Conservation (phyloP, 2,797 vertebrate genomes). For the Epinephelus coioides region DNA sequence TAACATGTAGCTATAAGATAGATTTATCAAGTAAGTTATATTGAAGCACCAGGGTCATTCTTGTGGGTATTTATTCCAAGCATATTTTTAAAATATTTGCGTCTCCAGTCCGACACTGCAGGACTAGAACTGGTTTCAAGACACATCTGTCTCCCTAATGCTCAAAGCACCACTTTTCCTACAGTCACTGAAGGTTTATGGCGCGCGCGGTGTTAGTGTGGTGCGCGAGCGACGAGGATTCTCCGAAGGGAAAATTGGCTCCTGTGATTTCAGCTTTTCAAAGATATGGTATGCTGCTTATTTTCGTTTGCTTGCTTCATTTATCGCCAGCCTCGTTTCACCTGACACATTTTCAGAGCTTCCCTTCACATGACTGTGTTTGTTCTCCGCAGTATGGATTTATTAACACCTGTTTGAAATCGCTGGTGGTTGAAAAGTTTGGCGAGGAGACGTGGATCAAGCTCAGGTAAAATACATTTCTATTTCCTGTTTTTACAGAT, state of each 20-base stretch:
- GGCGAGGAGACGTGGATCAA: constrained; percentile 85
- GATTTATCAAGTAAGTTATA: too few species aligned
- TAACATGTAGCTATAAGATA: background rate
- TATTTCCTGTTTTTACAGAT: background rate
- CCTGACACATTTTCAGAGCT: background rate
- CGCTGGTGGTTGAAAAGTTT: constrained; percentile 84
- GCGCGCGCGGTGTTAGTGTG: too few species aligned
- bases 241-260: background rate
- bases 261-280: background rate
- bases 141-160: background rate
- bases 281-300: constrained; percentile 28
- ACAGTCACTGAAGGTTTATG: too few species aligned
- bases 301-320: background rate
- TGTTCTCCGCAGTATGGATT: constrained; percentile 82
- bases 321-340: background rate
- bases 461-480: constrained; percentile 79
- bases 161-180: background rate
- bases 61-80: too few species aligned
- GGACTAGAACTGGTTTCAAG: background rate
- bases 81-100: too few species aligned
- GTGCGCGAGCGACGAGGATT: background rate
- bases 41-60: background rate
- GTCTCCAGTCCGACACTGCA: too few species aligned
- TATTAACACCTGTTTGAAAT: constrained; percentile 87
- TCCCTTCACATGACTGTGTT: too few species aligned